Evolutionary conservation across 2,113 vertebrate species (phyloP).

Genomic region (Ellobius talpinus): DNA sequence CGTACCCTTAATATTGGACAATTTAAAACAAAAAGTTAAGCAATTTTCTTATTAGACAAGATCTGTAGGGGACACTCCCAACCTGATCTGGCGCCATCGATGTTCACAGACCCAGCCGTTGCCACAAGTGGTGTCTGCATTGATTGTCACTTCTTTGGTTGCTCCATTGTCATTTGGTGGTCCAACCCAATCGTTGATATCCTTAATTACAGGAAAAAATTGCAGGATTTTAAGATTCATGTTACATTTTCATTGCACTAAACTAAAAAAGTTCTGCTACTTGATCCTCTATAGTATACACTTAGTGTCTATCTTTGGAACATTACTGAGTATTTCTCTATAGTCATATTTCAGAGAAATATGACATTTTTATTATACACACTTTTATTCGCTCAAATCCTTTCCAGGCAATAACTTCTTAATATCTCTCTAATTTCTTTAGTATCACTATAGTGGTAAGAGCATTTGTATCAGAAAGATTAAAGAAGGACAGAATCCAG

Average conservation of each 20-base stretch:
- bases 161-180: constrained; percentile 91
- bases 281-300: background rate
- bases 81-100: constrained; percentile 96
- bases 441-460: background rate
- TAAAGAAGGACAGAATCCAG: background rate
- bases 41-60: background rate
- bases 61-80: constrained; percentile 68
- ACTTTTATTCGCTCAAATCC: background rate
- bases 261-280: background rate
- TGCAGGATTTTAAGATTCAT: background rate
- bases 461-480: background rate
- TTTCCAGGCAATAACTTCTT: background rate
- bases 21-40: background rate
- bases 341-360: background rate
- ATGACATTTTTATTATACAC: background rate
- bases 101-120: constrained; percentile 97
- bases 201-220: constrained; percentile 84
- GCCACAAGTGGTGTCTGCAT: constrained; percentile 93
- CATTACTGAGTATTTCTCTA: background rate
- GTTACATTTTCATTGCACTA: background rate
- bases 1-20: background rate
- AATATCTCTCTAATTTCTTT: background rate
- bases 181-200: constrained; percentile 95
- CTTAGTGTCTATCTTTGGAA: background rate
- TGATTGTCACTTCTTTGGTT: constrained; percentile 92